Evolutionary conservation across 2,797 vertebrate species (phyloP), one percentile per base, ranked within the genome.

Genomic region (Adrianichthys oophorus): DNA sequence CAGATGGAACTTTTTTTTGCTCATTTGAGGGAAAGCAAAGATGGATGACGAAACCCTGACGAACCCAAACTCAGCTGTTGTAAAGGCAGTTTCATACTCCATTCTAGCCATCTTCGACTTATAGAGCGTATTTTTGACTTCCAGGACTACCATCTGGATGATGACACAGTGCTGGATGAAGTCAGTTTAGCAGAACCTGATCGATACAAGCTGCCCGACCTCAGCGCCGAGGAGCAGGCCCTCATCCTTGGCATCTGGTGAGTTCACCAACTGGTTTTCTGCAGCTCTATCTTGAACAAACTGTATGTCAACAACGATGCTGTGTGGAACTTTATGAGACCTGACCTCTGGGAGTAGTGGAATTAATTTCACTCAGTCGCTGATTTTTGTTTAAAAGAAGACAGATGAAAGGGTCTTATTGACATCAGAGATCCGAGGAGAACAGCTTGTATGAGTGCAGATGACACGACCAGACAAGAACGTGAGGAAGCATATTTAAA

Each of bases 181-280:
- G 91, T 98, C 65, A 92, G 84, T 71, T 80, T 98, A 46, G 94
- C 84, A 4, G 93, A 96, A 32, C 92, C 94, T 10, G 89, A 91
- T 58, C 88, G 92, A 67, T 89, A 93, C 66, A 84, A 90, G 70
- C 66, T 94, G 21, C 95, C 95, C 13, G 91, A 97, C 45, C 85
- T 98, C 1, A 93, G 88, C 5, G 96, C 94, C 0, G 97, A 98
- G 76, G 97, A 99, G 73, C 96, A 98, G 80, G 95, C 94, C 5
- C 88, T 98, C 68, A 90, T 98, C 66, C 93, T 99, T 72, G 96
- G 93, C 32, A 52, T 96, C 72, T 99, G 96, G 97, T 99, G 83
- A 89, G 95, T 72, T 45, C 41, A 10, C 12, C 23, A 6, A 32
- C 17, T 26, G 18, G 44, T 13, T n/a, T 13, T 45, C 13, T 62